phyloP scores from a whole-genome alignment of 2,888 invertebrate genomes.

The Mactromeris polynyma region DNA sequence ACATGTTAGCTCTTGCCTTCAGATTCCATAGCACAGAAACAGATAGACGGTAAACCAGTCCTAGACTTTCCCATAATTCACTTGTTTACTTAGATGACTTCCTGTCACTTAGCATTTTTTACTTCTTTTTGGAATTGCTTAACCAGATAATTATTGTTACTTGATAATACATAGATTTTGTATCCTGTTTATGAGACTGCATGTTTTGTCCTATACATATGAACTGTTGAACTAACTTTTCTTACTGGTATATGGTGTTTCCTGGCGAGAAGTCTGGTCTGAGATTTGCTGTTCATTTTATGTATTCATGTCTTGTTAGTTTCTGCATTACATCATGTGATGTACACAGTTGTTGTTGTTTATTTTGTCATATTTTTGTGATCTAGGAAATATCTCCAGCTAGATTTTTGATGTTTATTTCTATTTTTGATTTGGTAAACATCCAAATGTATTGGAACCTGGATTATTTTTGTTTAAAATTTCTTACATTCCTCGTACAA shows the following conservation, averaged over 20 bases:
- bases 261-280: background rate
- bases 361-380: too few species aligned
- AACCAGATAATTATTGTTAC: conserved; percentile 23
- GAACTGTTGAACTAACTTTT: background rate
- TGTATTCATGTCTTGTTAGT: background rate
- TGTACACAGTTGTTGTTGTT: too few species aligned
- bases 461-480: too few species aligned
- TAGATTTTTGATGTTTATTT: too few species aligned
- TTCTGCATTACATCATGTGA: background rate
- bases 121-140: conserved; percentile 29
- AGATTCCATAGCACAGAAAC: conserved; percentile 51
- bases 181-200: background rate
- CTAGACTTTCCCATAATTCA: conserved; percentile 50
- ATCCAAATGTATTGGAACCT: too few species aligned
- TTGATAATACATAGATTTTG: background rate
- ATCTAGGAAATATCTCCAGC: too few species aligned
- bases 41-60: conserved; percentile 58
- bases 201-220: background rate
- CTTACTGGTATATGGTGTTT: background rate
- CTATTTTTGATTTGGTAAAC: too few species aligned
- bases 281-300: background rate
- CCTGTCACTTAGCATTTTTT: conserved; percentile 44
- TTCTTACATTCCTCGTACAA: too few species aligned
- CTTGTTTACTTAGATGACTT: conserved; percentile 20
- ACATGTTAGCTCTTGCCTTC: conserved; percentile 51